Evolutionary conservation across 2,113 vertebrate genomes (phyloP).

Genomic region (Orycteropus afer): DNA sequence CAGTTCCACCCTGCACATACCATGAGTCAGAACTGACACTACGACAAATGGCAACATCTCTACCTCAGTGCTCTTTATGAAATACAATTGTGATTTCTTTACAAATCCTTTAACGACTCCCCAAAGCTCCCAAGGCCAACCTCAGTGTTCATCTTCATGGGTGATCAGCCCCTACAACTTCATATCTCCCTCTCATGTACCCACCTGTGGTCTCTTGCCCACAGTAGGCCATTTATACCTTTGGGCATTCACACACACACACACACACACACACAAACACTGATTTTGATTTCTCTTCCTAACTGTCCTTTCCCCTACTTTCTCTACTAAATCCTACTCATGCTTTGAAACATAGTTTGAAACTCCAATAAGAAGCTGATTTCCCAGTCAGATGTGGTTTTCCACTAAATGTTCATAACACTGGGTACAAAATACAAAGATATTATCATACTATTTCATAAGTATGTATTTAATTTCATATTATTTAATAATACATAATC

Average conservation of each 20-base stretch:
- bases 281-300: background rate
- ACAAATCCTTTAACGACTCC: background rate
- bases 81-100: background rate
- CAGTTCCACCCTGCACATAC: background rate
- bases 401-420: background rate
- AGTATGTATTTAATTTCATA: background rate
- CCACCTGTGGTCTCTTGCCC: background rate
- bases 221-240: background rate
- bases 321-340: background rate
- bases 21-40: background rate
- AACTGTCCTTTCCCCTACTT: background rate
- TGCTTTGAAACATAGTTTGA: background rate
- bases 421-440: background rate
- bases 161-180: background rate
- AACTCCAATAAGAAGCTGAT: background rate
- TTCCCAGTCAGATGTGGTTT: background rate
- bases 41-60: background rate
- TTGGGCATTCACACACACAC: background rate
- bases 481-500: background rate
- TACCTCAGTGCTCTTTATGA: background rate
- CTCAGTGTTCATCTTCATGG: background rate
- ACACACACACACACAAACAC: too few relatives aligned
- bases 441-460: background rate
- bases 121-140: background rate
- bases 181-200: background rate